These are phyloP conservation scores for Strix occidentalis DNA, from an alignment of 2,797 vertebrate species.

Conservation along the genomic window DNA sequence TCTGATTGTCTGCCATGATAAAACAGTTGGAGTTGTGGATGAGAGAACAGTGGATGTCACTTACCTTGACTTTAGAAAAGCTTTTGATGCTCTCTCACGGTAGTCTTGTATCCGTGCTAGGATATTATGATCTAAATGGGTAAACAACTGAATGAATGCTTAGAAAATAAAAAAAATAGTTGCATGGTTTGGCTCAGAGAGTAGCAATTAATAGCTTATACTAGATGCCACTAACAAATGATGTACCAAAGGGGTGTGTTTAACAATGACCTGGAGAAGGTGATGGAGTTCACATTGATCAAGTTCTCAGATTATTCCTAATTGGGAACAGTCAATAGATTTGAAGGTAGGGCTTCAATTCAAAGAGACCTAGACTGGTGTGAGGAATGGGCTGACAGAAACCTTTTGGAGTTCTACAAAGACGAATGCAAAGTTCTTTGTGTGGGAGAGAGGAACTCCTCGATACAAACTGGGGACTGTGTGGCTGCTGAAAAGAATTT, in stretches of 20 bases:
- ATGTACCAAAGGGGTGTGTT: not conserved
- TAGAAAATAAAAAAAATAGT: not conserved
- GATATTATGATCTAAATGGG: not conserved
- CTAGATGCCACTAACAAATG: not conserved
- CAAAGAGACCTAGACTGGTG: not conserved
- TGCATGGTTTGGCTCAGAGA: not conserved
- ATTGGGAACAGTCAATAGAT: not conserved
- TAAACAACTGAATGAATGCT: not conserved
- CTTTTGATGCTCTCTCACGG: not conserved
- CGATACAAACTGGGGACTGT: not conserved
- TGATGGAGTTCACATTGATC: not conserved
- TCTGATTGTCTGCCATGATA: not conserved
- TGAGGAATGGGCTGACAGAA: not conserved
- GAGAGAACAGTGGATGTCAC: not conserved
- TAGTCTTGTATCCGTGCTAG: not conserved
- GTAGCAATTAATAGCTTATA: not conserved
- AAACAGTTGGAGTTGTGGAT: not conserved
- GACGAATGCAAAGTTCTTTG: not conserved
- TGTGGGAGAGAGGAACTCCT: not conserved
- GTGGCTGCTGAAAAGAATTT: not conserved
- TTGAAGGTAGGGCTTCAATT: not conserved
- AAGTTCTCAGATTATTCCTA: not conserved
- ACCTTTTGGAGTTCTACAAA: not conserved
- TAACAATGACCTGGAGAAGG: not conserved
- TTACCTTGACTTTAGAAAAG: not conserved